Base-by-base conservation (phyloP, 2,888 invertebrate genomes). In the Spialia ferax region DNA sequence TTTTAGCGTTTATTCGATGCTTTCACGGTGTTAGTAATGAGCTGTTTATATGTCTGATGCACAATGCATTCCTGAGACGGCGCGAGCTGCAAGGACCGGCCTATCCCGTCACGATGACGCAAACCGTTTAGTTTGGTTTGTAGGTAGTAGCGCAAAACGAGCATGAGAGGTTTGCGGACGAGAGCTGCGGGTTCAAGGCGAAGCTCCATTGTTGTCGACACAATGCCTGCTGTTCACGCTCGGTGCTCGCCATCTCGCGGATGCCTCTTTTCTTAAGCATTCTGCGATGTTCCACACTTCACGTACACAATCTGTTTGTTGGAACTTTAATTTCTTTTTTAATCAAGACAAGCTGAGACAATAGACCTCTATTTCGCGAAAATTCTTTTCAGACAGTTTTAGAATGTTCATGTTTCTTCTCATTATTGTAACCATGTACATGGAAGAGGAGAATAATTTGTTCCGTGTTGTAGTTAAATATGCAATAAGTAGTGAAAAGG, bases 121-220 rank as follows among this genome's bases (percentile, higher is more conserved):
- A 63, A 55, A 54, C 15, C 54, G 54, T 29, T 54, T 23, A 10
- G 38, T 20, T 45, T 20, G 48, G 10, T 20, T n/a, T 7, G 50
- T 20, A 15, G 18, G 45, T 11, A 54, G 63, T 54, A 38, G 42
- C 54, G 55, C 55, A 38, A 45, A 45, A 63, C 55, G 55, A 55
- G 35, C 55, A 42, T 26, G 63, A 63, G 55, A 52, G 29, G 42
- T 18, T 32, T 62, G 62, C 35, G 23, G 52, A 20, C 38, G 52
- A 52, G 62, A 38, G 55, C 23, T 65, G 63, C 23, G 63, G 55
- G 74, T 74, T 75, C 75, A 75, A 76, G 74, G 76, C 70, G 68
- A 71, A 60, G 55, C 61, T 15, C 60, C 68, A 70, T 70, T 68
- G 54, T 59, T 22, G 42, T 15, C 50, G 32, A 11, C 48, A 54